Percentiles rank a stretch among this genome's conserved stretches.
Evolutionary conservation across 2,113 vertebrate genomes (phyloP).

Genomic region (Polyodon spathula): DNA sequence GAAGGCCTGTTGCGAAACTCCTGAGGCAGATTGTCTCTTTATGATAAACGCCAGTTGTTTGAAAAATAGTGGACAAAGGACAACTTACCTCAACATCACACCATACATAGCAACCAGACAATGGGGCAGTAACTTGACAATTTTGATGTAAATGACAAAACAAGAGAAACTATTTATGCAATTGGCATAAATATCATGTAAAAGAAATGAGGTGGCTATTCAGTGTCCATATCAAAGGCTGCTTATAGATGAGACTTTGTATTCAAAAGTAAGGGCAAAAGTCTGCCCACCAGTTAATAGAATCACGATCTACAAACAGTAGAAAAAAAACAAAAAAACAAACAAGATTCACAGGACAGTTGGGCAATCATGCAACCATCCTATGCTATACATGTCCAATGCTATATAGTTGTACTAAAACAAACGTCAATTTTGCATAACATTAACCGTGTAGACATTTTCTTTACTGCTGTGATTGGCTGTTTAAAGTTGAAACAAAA

Average conservation of each 20-base stretch:
- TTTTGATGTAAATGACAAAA: conserved; percentile 52
- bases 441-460: too few species aligned
- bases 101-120: conserved; percentile 36
- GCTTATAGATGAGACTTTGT: conserved; percentile 50
- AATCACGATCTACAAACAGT: not conserved
- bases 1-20: conserved; percentile 36
- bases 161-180: conserved; percentile 40
- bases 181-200: conserved; percentile 53
- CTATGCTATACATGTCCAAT: too few species aligned
- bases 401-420: too few species aligned
- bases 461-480: too few species aligned
- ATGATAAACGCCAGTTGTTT: conserved; percentile 42
- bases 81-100: conserved; percentile 32
- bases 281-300: conserved; percentile 40
- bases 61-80: conserved; percentile 39
- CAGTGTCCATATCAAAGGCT: conserved; percentile 43
- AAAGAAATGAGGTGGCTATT: conserved; percentile 42
- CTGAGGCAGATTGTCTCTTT: conserved; percentile 33
- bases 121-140: conserved; percentile 47
- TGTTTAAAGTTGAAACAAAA: too few species aligned
- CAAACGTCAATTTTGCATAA: too few species aligned
- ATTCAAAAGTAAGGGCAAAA: conserved; percentile 39
- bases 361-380: too few species aligned
- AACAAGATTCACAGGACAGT: too few species aligned
- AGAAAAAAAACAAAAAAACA: not conserved